These are phyloP conservation scores for Carpatolechia fugitivella DNA, from an alignment of 2,888 invertebrate genomes.

Conservation along the genomic window DNA sequence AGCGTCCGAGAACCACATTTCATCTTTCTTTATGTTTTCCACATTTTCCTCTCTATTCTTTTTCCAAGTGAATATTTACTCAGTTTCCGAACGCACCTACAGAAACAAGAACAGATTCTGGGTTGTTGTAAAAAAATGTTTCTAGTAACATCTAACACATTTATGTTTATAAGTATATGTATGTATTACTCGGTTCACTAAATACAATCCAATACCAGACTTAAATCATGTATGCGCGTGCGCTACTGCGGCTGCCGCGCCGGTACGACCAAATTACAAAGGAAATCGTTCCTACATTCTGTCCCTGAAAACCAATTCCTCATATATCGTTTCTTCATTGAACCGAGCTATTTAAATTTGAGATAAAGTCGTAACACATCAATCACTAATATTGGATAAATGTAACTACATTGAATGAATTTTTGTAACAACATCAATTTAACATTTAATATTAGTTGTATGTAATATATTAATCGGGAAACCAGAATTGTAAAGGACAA, in stretches of 20 bases:
- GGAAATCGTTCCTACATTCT: too few relatives aligned
- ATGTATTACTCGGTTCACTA: not conserved
- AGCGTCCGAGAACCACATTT: too few relatives aligned
- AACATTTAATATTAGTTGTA: not conserved
- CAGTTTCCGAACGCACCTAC: too few relatives aligned
- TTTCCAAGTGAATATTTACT: too few relatives aligned
- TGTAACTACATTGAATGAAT: not conserved
- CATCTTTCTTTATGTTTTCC: too few relatives aligned
- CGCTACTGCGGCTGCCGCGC: too few relatives aligned
- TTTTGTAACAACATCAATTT: conserved; percentile 1
- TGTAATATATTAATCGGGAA: not conserved
- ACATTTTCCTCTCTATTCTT: too few relatives aligned
- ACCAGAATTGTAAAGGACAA: not conserved
- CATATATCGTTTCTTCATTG: not conserved
- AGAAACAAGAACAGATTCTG: not conserved
- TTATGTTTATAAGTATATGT: not conserved
- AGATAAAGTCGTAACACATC: not conserved
- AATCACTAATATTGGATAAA: not conserved
- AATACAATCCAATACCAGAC: too few relatives aligned
- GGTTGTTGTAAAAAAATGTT: not conserved
- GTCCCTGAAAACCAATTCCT: not conserved
- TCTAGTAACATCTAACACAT: not conserved
- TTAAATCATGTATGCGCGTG: too few relatives aligned
- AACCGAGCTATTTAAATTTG: not conserved
- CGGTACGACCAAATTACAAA: too few relatives aligned